Conservation (phyloP, 2,888 invertebrate genomes). For the Acheta domesticus region DNA sequence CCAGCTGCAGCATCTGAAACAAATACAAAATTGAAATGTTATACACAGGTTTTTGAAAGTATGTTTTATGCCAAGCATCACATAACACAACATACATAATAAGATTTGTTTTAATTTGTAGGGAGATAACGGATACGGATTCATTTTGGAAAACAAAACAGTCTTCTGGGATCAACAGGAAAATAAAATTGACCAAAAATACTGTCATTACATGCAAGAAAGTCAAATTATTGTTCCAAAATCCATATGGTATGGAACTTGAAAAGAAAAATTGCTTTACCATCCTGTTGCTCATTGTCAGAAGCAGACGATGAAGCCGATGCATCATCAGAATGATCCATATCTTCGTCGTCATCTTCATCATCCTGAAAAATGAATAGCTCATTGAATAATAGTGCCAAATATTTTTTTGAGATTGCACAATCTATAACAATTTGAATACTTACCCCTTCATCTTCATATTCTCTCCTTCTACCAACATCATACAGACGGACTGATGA, state of each 20-base stretch:
- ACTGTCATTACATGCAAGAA: no score
- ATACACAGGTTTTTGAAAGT: not conserved
- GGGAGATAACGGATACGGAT: no score
- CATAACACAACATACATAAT: no score
- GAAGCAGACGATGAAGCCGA: constrained; percentile 46
- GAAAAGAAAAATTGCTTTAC: constrained; percentile 37
- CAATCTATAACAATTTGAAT: not conserved
- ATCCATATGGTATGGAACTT: no score
- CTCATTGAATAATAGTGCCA: not conserved
- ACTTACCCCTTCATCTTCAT: constrained; percentile 81
- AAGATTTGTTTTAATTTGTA: no score
- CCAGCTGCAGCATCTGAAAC: not conserved
- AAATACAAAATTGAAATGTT: not conserved
- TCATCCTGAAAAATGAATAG: constrained; percentile 52
- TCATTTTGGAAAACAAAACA: no score
- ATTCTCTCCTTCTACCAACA: constrained; percentile 80
- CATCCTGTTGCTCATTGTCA: constrained; percentile 49
- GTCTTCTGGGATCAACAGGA: no score
- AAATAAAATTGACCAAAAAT: no score
- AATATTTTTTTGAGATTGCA: no score
- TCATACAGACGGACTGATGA: constrained; percentile 89
- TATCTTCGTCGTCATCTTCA: constrained; percentile 60
- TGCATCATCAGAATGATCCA: constrained; percentile 59
- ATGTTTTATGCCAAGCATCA: no score
- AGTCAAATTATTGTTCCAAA: no score